These are phyloP conservation scores for Piprites chloris DNA, from an alignment of 2,113 vertebrate genomes.

Conservation along the genomic window DNA sequence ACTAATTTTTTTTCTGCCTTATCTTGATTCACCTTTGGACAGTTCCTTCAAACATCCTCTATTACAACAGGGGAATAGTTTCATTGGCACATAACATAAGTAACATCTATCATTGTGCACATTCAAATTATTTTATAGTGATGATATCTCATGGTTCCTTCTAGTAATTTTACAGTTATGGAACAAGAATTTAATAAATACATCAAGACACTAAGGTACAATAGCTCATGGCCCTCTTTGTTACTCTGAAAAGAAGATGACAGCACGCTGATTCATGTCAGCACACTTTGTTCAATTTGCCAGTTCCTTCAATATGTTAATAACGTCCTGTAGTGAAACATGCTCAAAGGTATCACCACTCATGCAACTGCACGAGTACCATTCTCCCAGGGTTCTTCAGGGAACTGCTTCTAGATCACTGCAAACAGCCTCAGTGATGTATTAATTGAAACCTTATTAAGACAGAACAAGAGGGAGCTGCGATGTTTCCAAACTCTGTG, in stretches of 20 bases:
- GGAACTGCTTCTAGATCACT: neutral
- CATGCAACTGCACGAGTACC: rapidly evolving
- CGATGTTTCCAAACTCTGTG: neutral
- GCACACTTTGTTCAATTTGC: neutral
- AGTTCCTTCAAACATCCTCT: neutral
- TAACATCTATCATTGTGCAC: neutral
- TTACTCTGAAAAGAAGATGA: neutral
- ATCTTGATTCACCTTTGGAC: neutral
- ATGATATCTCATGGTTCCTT: neutral
- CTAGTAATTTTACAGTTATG: neutral
- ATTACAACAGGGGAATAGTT: neutral
- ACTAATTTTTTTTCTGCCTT: neutral
- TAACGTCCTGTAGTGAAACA: neutral
- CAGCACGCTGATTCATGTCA: neutral
- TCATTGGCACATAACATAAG: neutral
- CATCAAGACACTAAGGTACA: neutral
- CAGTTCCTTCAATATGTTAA: neutral
- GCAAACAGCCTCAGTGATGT: neutral
- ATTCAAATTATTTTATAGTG: neutral
- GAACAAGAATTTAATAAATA: neutral
- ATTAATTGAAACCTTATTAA: neutral
- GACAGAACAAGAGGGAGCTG: neutral
- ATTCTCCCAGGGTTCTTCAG: neutral
- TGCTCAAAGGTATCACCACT: neutral
- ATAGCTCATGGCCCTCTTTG: neutral